These are phyloP conservation scores for Nestor notabilis DNA, from an alignment of 2,113 vertebrate genomes.

Conservation along the genomic window DNA sequence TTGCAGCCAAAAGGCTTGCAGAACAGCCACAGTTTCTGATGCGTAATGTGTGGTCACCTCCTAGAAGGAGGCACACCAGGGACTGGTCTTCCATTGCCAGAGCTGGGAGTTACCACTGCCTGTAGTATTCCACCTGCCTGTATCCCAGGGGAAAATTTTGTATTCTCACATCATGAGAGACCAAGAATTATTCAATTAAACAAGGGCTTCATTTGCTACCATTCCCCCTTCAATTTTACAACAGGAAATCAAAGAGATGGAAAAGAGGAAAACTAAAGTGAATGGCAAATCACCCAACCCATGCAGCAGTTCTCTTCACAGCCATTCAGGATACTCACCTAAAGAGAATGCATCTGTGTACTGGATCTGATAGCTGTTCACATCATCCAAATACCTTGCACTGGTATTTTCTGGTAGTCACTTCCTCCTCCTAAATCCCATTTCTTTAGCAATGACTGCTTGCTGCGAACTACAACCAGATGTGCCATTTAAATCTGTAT, in stretches of 20 bases:
- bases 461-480: neutral
- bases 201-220: neutral
- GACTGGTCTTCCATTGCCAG: fast-evolving
- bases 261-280: neutral
- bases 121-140: neutral
- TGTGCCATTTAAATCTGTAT: fast-evolving
- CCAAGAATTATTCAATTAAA: neutral
- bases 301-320: neutral
- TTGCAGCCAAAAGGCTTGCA: neutral
- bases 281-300: neutral
- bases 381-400: fast-evolving
- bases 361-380: neutral
- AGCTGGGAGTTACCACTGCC: neutral
- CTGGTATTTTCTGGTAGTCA: fast-evolving
- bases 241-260: neutral
- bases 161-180: neutral
- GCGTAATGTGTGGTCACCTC: fast-evolving
- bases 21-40: neutral
- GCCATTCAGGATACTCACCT: neutral
- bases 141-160: neutral
- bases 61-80: neutral
- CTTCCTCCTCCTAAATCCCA: neutral
- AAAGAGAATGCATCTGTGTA: fast-evolving
- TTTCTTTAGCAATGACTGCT: neutral
- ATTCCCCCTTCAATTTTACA: neutral